A percentile compares a stretch with the other conserved stretches of the same genome.
Evolutionary conservation across 2,113 vertebrate genomes (phyloP).

Genomic region (Eulemur rufifrons): DNA sequence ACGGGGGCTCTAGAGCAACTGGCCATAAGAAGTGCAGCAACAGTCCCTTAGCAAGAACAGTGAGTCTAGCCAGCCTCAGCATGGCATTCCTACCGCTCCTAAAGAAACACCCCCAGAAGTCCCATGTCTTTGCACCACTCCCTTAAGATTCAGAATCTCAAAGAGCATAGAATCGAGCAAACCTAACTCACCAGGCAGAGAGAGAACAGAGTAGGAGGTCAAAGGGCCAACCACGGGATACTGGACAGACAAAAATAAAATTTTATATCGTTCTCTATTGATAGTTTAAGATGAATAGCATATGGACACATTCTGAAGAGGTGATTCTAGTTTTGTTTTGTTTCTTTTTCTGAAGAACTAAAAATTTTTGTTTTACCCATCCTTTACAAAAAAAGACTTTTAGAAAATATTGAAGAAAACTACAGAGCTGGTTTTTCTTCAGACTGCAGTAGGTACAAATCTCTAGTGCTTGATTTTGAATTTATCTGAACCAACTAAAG

Average conservation of each 20-base stretch:
- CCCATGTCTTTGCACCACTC: background rate
- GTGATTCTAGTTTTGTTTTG: background rate
- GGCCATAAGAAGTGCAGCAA: background rate
- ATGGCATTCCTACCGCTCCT: background rate
- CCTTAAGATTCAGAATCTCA: background rate
- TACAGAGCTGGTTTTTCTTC: background rate
- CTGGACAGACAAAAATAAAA: background rate
- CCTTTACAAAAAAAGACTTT: background rate
- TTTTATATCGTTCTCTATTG: background rate
- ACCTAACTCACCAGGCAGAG: background rate
- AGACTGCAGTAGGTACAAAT: rapidly evolving
- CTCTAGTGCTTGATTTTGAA: background rate
- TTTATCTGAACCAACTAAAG: background rate
- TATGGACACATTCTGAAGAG: background rate
- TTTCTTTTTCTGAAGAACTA: slow-evolving; percentile 21
- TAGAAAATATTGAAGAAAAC: background rate
- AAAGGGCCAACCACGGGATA: background rate
- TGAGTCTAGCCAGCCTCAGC: background rate
- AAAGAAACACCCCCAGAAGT: background rate
- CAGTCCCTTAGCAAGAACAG: background rate
- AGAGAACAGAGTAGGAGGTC: background rate
- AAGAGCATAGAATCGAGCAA: background rate
- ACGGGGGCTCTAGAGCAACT: background rate
- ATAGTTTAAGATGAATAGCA: background rate
- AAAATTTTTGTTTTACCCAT: background rate